phyloP scores from a whole-genome alignment of 2,888 invertebrate genomes.

The Caenorhabditis macrosperma region DNA sequence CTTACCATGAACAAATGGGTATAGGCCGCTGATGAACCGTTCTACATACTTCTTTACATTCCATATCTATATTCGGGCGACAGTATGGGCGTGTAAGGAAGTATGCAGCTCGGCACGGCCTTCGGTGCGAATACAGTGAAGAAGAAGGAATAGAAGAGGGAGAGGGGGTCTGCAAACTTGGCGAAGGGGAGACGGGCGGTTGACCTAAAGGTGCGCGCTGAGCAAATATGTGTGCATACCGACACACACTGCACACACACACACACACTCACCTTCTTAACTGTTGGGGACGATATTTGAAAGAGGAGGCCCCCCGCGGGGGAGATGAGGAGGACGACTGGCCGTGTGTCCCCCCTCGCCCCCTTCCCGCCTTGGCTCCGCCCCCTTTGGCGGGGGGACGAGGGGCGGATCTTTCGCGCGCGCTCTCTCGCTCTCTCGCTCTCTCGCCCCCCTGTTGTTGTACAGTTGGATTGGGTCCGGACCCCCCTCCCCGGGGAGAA shows the following conservation, averaged over 20 bases:
- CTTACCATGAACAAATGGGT: neutral
- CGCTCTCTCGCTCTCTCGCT: conserved; percentile 11
- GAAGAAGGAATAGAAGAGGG: neutral
- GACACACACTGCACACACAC: conserved; percentile 20
- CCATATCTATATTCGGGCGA: conserved; percentile 59
- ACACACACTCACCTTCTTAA: conserved; percentile 12
- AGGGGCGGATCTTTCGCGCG: no score
- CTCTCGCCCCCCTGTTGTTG: conserved; percentile 14
- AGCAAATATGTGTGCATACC: conserved; percentile 38
- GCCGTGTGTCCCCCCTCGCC: conserved; percentile 7
- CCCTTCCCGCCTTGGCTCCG: conserved; percentile 8
- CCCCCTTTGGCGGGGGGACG: conserved; percentile 34
- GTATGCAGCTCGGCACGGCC: conserved; percentile 63
- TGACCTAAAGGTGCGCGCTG: conserved; percentile 52
- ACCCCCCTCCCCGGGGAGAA: conserved; percentile 5
- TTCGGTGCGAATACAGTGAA: neutral
- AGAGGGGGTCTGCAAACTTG: conserved; percentile 6
- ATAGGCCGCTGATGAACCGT: conserved; percentile 16
- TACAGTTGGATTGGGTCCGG: conserved; percentile 30
- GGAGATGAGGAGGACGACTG: conserved; percentile 17
- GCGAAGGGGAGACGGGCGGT: conserved; percentile 17
- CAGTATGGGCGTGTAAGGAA: conserved; percentile 74
- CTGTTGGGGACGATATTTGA: conserved; percentile 9
- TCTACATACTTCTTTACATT: conserved; percentile 78
- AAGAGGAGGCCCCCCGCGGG: neutral